A percentile compares a stretch with the other conserved stretches of the same genome.
Conservation (phyloP, 2,888 invertebrate genomes). For the Eremobia ochroleuca region DNA sequence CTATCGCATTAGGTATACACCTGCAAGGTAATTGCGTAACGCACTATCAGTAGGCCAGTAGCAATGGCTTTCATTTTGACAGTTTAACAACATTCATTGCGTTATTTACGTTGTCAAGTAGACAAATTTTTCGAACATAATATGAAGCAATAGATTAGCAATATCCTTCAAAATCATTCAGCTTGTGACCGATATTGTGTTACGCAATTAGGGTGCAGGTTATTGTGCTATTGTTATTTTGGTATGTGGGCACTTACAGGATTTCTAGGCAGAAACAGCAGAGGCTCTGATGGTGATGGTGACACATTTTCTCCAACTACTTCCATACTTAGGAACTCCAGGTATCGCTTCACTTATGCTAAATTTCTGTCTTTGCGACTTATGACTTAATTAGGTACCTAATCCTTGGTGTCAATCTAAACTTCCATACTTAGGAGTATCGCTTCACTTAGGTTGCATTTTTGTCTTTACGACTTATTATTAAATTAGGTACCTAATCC, state of each 20-base stretch:
- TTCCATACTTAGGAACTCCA: constrained; percentile 42
- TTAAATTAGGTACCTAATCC: background rate
- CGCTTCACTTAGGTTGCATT: background rate
- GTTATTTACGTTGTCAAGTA: too few species aligned
- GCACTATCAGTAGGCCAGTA: too few species aligned
- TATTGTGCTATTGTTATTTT: background rate
- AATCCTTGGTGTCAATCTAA: constrained; percentile 4
- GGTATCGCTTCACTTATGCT: background rate
- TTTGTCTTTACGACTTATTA: background rate
- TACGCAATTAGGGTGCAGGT: too few species aligned
- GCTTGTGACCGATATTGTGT: too few species aligned
- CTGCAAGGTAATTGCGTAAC: too few species aligned
- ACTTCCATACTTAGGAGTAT: constrained; percentile 26
- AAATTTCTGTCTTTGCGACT: background rate
- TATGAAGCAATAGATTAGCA: too few species aligned
- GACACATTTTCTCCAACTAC: constrained; percentile 28
- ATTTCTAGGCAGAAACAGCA: constrained; percentile 43
- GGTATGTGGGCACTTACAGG: constrained; percentile 30
- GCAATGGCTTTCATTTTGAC: too few species aligned
- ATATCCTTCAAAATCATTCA: too few species aligned
- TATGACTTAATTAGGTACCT: background rate
- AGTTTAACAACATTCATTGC: too few species aligned
- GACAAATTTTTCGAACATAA: too few species aligned
- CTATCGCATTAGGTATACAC: too few species aligned
- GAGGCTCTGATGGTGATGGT: constrained; percentile 24